Evolutionary conservation across 2,888 invertebrate genomes (phyloP).

Genomic region (Cantharis nigra): DNA sequence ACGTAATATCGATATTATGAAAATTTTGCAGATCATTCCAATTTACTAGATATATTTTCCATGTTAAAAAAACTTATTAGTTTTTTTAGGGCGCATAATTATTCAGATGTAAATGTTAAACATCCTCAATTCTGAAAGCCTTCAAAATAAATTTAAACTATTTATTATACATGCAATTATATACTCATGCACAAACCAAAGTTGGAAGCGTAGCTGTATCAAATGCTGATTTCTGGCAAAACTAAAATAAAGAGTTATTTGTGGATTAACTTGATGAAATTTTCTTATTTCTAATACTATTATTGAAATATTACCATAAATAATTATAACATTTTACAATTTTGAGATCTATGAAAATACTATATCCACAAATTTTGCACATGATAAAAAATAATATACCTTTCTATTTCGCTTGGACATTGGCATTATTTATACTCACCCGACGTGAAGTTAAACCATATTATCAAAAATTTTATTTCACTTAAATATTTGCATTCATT

Average conservation of each 20-base stretch:
- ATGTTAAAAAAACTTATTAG: not conserved
- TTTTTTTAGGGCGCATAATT: not conserved
- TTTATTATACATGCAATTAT: constrained; percentile 30
- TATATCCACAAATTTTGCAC: not conserved
- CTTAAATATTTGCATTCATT: no score
- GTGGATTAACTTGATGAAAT: not conserved
- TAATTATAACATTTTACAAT: not conserved
- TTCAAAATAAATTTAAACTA: constrained; percentile 4
- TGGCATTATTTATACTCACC: not conserved
- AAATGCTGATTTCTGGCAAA: constrained; percentile 55
- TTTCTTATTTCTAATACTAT: not conserved
- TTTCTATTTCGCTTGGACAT: not conserved
- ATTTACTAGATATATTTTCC: not conserved
- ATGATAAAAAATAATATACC: not conserved
- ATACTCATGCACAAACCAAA: constrained; percentile 43
- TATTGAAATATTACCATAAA: not conserved
- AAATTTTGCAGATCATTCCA: not conserved
- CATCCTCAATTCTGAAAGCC: not conserved
- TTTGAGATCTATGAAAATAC: not conserved
- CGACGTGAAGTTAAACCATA: not conserved
- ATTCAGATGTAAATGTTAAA: not conserved
- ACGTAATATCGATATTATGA: no score
- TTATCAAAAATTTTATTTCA: not conserved
- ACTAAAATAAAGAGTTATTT: constrained; percentile 47
- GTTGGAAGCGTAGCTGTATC: constrained; percentile 37